Base-by-base conservation (phyloP, 2,888 invertebrate species). In the Andrena trimmerana region DNA sequence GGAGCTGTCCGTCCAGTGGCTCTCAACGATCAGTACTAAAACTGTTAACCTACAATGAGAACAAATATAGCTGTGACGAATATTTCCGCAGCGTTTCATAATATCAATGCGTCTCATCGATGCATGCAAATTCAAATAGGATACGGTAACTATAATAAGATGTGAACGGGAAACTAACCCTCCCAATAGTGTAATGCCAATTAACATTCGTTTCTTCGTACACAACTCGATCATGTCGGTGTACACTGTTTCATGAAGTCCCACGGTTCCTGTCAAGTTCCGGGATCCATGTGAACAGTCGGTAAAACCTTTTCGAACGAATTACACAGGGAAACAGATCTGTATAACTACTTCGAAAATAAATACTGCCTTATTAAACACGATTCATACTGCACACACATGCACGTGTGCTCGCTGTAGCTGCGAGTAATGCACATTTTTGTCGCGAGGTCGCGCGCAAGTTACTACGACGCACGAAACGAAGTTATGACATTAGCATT, bases 181-280 rank as follows among this genome's bases (percentile, higher is more conserved):
- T 94, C 97, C 97, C 87, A 98, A 94, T 89, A 96, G 95, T 83
- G 97, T 96, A 84, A 97, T 96, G 69, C 97, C 97, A 81, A 97
- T 94, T 68, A 97, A 94, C 98, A 98, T 98, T 91, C 97, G 97
- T 93, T 96, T 96, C 93, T 97, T 97, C 29, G 97, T 97, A 93
- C 97, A 98, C 84, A 97, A 96, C 94, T 98, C 98, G 91, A 98
- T 96, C 97, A 98, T 98, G 92, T 90, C 89, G 89, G 66, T 50
- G 13, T 59, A 31, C 16, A 33, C 48, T 73, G 1, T 31, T 50
- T 77, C 65, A 36, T 65, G 13, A 65, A 66, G 60, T 29, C 48
- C 24, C 36, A 24, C 52, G 33, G 63, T 54, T 33, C 24, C 13
- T 60, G 54, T 71, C 67, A 69, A 63, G 68, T 76, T 63, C 71